Evolutionary conservation across 1,140 invertebrate genomes (phyloP).

Genomic region (Cydia pomonella): DNA sequence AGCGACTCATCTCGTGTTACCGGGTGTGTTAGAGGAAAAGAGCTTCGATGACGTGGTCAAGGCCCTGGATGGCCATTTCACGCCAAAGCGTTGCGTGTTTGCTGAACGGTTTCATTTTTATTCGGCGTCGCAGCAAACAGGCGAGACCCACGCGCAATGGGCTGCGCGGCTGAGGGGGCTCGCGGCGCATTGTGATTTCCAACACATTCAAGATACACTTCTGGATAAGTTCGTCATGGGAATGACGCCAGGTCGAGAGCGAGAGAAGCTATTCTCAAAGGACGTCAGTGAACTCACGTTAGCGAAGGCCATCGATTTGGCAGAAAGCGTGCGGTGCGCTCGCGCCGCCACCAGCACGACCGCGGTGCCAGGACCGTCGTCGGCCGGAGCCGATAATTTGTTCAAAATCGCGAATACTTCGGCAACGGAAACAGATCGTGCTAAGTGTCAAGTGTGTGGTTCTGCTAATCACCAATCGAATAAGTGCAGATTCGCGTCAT

Average conservation of each 20-base stretch:
- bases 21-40: conserved; percentile 8
- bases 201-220: not conserved
- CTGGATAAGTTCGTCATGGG: conserved; percentile 27
- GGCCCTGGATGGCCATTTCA: conserved; percentile 26
- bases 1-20: conserved; percentile 34
- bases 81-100: conserved; percentile 17
- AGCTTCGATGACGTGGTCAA: not conserved
- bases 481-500: conserved; percentile 27
- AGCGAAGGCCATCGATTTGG: conserved; percentile 16
- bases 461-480: conserved; percentile 8
- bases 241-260: conserved; percentile 15
- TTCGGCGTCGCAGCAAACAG: conserved; percentile 32
- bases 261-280: conserved; percentile 18
- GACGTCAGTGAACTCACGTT: not conserved
- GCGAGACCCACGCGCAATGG: conserved; percentile 23
- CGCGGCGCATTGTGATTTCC: conserved; percentile 30
- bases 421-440: not conserved
- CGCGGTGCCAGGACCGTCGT: not conserved
- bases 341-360: not conserved
- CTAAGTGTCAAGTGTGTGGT: conserved; percentile 33
- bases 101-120: conserved; percentile 23
- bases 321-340: too few species aligned
- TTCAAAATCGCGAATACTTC: not conserved
- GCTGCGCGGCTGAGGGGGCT: conserved; percentile 27
- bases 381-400: too few species aligned